Conservation (phyloP, 2,797 vertebrate species). For the Iguana delicatissima region DNA sequence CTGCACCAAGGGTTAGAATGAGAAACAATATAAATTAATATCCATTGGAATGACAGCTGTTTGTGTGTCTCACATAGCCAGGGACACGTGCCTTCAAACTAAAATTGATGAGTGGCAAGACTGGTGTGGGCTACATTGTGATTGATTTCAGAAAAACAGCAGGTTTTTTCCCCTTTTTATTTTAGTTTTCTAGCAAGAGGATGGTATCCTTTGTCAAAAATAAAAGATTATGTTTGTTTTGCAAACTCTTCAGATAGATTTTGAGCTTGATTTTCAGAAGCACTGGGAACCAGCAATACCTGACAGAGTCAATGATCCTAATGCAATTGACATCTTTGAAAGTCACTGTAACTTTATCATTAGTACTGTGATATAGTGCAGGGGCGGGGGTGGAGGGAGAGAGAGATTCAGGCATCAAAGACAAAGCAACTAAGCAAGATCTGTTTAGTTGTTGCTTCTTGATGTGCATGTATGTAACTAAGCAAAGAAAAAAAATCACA, state of each 20-base stretch:
- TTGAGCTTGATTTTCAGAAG: conserved; percentile 22
- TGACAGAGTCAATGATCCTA: conserved; percentile 41
- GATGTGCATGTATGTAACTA: conserved; percentile 46
- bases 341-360: background rate
- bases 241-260: conserved; percentile 45
- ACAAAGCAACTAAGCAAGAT: conserved; percentile 63
- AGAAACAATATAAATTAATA: conserved; percentile 84
- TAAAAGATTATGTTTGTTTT: conserved; percentile 18
- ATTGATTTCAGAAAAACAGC: conserved; percentile 71
- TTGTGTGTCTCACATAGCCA: conserved; percentile 79
- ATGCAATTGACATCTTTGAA: conserved; percentile 27
- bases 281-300: conserved; percentile 34
- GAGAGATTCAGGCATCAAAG: conserved; percentile 58
- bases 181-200: conserved; percentile 61
- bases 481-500: background rate
- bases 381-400: background rate
- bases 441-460: conserved; percentile 69
- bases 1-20: conserved; percentile 63
- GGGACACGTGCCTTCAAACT: conserved; percentile 77
- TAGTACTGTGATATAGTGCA: background rate
- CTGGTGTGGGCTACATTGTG: conserved; percentile 74
- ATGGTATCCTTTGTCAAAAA: conserved; percentile 52
- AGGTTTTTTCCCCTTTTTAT: background rate
- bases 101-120: conserved; percentile 73
- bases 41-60: conserved; percentile 84